A percentile compares a stretch with the other conserved stretches of the same genome.
Evolutionary conservation across 2,888 invertebrate genomes (phyloP).

Genomic region (Cryptocheilus praepositus): DNA sequence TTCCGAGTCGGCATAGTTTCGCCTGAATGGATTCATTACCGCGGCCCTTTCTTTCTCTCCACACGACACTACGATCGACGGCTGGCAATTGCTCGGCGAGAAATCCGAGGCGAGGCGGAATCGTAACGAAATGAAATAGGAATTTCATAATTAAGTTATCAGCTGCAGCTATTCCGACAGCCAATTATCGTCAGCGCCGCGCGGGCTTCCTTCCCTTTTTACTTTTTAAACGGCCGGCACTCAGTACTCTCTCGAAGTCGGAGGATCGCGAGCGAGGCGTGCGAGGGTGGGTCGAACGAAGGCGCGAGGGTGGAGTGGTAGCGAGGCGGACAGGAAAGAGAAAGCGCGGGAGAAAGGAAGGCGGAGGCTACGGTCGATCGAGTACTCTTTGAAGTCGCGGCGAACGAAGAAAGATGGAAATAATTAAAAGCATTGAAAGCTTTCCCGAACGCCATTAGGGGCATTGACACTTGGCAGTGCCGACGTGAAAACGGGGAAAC

Average conservation of each 20-base stretch:
- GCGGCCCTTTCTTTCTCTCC: not conserved
- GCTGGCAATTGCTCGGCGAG: not conserved
- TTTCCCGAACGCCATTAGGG: conserved; percentile 62
- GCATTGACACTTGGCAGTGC: conserved; percentile 56
- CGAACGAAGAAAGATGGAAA: conserved; percentile 62
- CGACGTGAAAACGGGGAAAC: conserved; percentile 42
- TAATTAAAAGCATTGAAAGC: conserved; percentile 70
- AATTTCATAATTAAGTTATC: conserved; percentile 61
- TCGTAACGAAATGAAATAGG: conserved; percentile 44
- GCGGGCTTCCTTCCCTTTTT: conserved; percentile 31
- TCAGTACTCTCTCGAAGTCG: conserved; percentile 31
- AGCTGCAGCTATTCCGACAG: conserved; percentile 53
- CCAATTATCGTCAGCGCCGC: conserved; percentile 55
- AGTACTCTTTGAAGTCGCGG: conserved; percentile 49
- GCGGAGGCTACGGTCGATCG: conserved; percentile 39
- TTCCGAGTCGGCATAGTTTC: no score
- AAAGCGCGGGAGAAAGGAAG: conserved; percentile 3
- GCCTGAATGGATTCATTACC: no score
- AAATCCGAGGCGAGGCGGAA: conserved; percentile 3
- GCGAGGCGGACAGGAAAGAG: conserved; percentile 1
- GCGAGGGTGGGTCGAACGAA: not conserved
- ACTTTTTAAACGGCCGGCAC: conserved; percentile 39
- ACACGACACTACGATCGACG: conserved; percentile 23
- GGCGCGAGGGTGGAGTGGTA: not conserved
- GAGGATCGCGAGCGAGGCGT: conserved; percentile 28